Conservation (phyloP, 2,113 vertebrate species). For the Herpetotheres cachinnans region DNA sequence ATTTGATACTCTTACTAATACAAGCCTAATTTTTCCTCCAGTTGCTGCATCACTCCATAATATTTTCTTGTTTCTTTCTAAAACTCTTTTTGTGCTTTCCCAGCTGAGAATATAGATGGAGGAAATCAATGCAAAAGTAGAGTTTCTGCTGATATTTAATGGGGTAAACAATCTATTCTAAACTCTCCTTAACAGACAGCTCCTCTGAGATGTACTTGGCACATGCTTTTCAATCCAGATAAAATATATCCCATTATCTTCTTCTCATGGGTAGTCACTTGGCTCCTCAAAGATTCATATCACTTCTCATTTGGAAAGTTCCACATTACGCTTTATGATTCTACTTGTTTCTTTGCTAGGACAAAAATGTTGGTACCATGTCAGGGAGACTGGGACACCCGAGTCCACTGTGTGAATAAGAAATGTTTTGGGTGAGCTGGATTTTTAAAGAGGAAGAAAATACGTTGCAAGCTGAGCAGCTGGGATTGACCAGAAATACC, state of each 20-base stretch:
- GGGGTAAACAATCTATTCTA: conserved; percentile 47
- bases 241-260: conserved; percentile 52
- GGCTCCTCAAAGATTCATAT: conserved; percentile 16
- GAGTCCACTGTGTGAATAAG: not conserved
- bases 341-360: not conserved
- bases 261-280: conserved; percentile 5
- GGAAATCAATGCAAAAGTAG: conserved; percentile 37
- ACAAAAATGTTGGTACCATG: not conserved
- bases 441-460: not conserved
- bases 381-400: not conserved
- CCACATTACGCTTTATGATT: not conserved
- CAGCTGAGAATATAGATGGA: conserved; percentile 14
- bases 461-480: not conserved
- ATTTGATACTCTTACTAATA: not conserved
- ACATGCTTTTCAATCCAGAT: conserved; percentile 45
- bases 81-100: not conserved
- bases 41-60: not conserved
- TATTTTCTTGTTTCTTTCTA: not conserved
- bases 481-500: not conserved
- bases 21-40: not conserved
- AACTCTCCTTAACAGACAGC: conserved; percentile 21
- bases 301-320: conserved; percentile 15
- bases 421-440: not conserved
- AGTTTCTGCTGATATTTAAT: conserved; percentile 49
- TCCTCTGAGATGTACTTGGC: conserved; percentile 44